phyloP scores from a whole-genome alignment of 1,140 invertebrate species.

The Lucilia cuprina region DNA sequence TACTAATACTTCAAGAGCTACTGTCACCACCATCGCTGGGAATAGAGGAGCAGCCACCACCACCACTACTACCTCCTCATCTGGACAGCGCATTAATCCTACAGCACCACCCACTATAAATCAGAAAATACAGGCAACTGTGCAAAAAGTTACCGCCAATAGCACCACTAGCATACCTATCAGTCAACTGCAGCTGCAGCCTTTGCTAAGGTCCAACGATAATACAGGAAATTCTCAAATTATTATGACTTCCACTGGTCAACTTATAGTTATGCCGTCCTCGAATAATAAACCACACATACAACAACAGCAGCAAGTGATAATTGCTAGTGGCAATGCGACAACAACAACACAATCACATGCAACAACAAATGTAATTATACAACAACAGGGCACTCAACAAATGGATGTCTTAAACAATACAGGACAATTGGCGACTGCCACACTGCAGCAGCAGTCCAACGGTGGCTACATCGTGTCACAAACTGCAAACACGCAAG shows the following conservation, averaged over 20 bases:
- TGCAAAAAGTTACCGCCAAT: conserved; percentile 36
- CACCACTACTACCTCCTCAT: conserved; percentile 24
- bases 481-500: conserved; percentile 38
- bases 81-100: conserved; percentile 14
- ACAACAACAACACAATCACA: conserved; percentile 41
- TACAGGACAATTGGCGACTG: conserved; percentile 21
- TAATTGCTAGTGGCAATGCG: conserved; percentile 29
- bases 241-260: conserved; percentile 61
- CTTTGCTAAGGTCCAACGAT: conserved; percentile 36
- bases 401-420: conserved; percentile 36
- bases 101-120: background rate
- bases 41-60: conserved; percentile 33
- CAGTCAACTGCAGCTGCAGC: conserved; percentile 31
- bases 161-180: conserved; percentile 32
- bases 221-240: conserved; percentile 48
- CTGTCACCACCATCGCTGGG: conserved; percentile 30
- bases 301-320: conserved; percentile 38
- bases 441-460: conserved; percentile 43
- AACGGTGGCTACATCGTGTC: conserved; percentile 52
- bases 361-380: conserved; percentile 37
- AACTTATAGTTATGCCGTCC: conserved; percentile 65
- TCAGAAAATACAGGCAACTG: conserved; percentile 36
- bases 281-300: conserved; percentile 48
- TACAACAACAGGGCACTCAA: conserved; percentile 35
- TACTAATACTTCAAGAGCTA: conserved; percentile 2